Evolutionary conservation across 2,888 invertebrate species (phyloP), one percentile per base, ranked within the genome.

Genomic region (Lasioglossum villosulum): DNA sequence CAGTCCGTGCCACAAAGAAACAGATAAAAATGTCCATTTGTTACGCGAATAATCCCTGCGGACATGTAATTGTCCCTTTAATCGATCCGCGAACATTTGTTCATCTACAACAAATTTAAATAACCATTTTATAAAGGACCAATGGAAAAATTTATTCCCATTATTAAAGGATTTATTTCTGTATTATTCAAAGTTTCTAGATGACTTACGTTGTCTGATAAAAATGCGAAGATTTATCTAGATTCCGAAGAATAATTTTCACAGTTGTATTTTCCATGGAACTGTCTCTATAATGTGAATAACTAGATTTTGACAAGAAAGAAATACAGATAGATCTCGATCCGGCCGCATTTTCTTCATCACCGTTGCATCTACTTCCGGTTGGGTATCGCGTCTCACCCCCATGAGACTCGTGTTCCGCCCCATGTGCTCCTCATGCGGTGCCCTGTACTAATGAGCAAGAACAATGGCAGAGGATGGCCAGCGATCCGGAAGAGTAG

Each of bases 401-500:
- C n/a, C 4, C 14, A 59, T 2, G 14, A 14, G 16, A 5, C 5
- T 59, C 59, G 16, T 30, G 27, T n/a, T 30, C 27, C 59, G 5
- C 0, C 27, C 27, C 16, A 30, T 14, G 71, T 66, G 16, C n/a
- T 52, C 2, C 52, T 19, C 52, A 23, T 8, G 23, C 19, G 23
- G 48, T 52, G 6, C 2, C 48, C 2, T 23, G 19, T 52, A 52
- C 48, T 8, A 66, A 45, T 66, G 71, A 88, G 84, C 78, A 59
- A 72, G 75, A 48, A 75, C 72, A 66, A 78, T 12, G 66, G 1
- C 12, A 78, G 52, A 56, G 66, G 37, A 86, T 71, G 86, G 70
- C 66, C 78, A 80, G 34, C 82, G 81, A 83, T 52, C 52, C 76
- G 80, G 84, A 87, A 87, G 72, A 82, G 82, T 79, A 83, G 83